Evolutionary conservation across 1,140 invertebrate species (phyloP).

Genomic region (Oryzaephilus surinamensis): DNA sequence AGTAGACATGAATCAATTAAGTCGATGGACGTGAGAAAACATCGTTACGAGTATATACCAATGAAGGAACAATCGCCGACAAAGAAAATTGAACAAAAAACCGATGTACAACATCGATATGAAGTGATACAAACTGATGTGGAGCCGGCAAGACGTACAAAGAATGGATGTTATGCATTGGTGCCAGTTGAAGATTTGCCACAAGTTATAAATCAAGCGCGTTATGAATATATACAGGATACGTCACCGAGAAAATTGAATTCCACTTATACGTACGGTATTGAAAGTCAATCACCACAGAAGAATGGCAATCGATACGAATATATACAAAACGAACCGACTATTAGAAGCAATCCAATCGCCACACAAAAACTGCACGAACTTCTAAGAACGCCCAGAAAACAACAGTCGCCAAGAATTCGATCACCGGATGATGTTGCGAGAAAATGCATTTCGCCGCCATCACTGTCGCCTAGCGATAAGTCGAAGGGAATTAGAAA

Average conservation of each 20-base stretch:
- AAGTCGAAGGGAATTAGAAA: too few relatives aligned
- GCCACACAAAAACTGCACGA: constrained; percentile 67
- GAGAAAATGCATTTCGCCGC: too few relatives aligned
- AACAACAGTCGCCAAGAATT: constrained; percentile 38
- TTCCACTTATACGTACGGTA: too few relatives aligned
- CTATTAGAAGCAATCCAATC: constrained; percentile 38
- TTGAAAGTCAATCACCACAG: too few relatives aligned
- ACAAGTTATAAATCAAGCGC: background rate
- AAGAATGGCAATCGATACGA: constrained; percentile 23
- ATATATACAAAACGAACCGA: constrained; percentile 15
- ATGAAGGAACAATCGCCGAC: constrained; percentile 29
- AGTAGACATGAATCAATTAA: too few relatives aligned
- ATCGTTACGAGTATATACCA: constrained; percentile 42
- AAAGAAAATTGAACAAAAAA: constrained; percentile 26
- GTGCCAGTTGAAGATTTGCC: constrained; percentile 37
- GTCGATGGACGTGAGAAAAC: background rate
- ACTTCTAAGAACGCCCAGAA: constrained; percentile 56
- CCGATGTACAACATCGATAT: constrained; percentile 24
- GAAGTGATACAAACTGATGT: constrained; percentile 24
- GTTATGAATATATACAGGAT: constrained; percentile 15
- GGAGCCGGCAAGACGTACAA: constrained; percentile 7
- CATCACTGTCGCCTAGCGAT: too few relatives aligned
- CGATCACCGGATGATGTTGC: constrained; percentile 16
- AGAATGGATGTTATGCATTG: constrained; percentile 36
- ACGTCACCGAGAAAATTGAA: too few relatives aligned